These are phyloP conservation scores for Cotesia vestalis DNA, from an alignment of 1,140 invertebrate genomes.

Conservation along the genomic window DNA sequence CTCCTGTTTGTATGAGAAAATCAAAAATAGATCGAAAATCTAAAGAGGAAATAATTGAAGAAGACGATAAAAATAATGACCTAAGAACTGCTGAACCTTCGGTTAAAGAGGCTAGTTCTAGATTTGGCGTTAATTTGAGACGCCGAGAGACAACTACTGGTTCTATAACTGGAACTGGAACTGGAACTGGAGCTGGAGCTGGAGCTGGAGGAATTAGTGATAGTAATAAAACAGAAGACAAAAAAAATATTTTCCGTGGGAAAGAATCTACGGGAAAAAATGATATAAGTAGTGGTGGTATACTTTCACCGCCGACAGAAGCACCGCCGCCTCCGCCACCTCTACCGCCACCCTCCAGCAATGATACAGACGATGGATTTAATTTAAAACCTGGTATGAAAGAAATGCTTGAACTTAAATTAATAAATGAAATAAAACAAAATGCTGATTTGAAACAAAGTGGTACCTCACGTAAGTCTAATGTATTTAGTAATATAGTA, in stretches of 20 bases:
- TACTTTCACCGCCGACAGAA: conserved; percentile 38
- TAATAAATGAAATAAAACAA: conserved; percentile 84
- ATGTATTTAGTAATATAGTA: conserved; percentile 43
- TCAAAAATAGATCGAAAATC: conserved; percentile 53
- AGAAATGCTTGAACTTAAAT: conserved; percentile 81
- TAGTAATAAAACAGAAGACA: conserved; percentile 64
- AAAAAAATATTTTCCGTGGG: conserved; percentile 49
- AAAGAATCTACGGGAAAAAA: conserved; percentile 46
- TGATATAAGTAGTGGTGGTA: conserved; percentile 22
- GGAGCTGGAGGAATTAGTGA: too few species aligned
- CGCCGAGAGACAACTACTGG: conserved; percentile 69
- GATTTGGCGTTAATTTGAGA: conserved; percentile 76
- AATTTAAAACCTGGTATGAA: conserved; percentile 70
- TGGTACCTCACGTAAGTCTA: conserved; percentile 44
- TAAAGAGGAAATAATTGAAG: conserved; percentile 53
- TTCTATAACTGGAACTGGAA: conserved; percentile 61
- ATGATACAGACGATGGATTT: conserved; percentile 46
- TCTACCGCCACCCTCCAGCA: conserved; percentile 22
- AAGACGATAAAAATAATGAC: conserved; percentile 65
- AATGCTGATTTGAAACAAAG: conserved; percentile 72
- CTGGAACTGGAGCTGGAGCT: too few species aligned
- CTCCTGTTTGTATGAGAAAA: conserved; percentile 61
- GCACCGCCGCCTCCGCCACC: conserved; percentile 54
- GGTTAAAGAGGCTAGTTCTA: conserved; percentile 75
- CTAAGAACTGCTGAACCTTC: conserved; percentile 73